Evolutionary conservation across 2,888 invertebrate genomes (phyloP).

Genomic region (Lasioglossum villosulum): DNA sequence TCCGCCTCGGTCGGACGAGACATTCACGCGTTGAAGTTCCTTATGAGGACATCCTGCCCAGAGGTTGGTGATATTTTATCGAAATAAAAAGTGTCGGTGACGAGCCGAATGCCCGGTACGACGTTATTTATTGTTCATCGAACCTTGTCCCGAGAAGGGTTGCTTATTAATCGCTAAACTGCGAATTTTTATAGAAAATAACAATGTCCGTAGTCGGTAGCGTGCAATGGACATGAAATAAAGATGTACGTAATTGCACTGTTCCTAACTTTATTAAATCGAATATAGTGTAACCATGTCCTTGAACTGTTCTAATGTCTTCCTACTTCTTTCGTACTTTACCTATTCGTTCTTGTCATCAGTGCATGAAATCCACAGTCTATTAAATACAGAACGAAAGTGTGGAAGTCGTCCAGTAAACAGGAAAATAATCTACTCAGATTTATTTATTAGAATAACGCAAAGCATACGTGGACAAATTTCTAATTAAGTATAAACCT

Average conservation of each 20-base stretch:
- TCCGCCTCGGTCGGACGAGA: not conserved
- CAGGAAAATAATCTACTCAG: not conserved
- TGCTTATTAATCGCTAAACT: not conserved
- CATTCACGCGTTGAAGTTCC: conserved; percentile 9
- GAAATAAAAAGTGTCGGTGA: conserved; percentile 6
- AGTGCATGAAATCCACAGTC: not conserved
- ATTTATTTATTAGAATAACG: not conserved
- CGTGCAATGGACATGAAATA: too few species aligned
- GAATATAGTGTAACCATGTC: not conserved
- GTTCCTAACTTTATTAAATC: not conserved
- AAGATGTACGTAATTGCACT: too few species aligned
- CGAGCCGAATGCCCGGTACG: not conserved
- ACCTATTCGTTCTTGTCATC: not conserved
- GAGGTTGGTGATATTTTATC: not conserved
- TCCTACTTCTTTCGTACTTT: not conserved
- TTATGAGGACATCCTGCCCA: conserved; percentile 5
- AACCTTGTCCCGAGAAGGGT: not conserved
- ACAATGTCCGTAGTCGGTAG: not conserved
- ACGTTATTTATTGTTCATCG: not conserved
- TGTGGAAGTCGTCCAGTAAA: not conserved
- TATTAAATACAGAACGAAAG: not conserved
- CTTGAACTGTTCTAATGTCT: not conserved
- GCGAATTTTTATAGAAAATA: not conserved
- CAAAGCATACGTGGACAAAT: not conserved
- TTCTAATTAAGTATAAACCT: not conserved